Conservation (phyloP, 2,888 invertebrate species). For the Torymus tubicola region DNA sequence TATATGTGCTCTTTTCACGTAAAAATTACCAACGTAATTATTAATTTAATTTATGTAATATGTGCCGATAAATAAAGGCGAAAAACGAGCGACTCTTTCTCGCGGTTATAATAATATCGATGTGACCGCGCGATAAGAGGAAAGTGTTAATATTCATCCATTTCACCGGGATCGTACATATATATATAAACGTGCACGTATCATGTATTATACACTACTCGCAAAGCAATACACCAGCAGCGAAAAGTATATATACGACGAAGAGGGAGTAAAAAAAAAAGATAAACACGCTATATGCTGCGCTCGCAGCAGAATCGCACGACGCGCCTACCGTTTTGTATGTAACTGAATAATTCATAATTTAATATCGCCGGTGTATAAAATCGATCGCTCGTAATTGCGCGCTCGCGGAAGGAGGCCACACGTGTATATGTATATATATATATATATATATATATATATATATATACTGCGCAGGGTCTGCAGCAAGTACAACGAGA, state of each 20-base stretch:
- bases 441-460: not conserved
- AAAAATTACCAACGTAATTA: conserved; percentile 36
- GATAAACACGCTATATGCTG: not conserved
- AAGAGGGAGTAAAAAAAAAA: not conserved
- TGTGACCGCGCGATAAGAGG: conserved; percentile 32
- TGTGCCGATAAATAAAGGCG: not conserved
- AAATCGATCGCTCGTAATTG: conserved; percentile 47
- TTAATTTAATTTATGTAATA: conserved; percentile 44
- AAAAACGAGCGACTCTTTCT: not conserved
- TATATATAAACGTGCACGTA: too few relatives aligned
- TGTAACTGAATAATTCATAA: conserved; percentile 53
- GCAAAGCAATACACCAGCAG: not conserved
- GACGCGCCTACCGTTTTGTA: conserved; percentile 30
- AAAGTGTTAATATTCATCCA: conserved; percentile 47
- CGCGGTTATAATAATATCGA: conserved; percentile 5
- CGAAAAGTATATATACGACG: not conserved
- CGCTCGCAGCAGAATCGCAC: not conserved
- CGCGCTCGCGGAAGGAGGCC: conserved; percentile 39
- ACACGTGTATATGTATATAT: not conserved
- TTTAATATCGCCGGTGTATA: conserved; percentile 29
- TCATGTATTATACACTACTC: not conserved
- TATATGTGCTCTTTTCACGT: conserved; percentile 37
- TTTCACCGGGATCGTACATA: not conserved
- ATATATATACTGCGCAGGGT: not conserved
- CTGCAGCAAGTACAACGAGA: too few relatives aligned